A percentile compares a stretch with the other conserved stretches of the same genome.
These are phyloP conservation scores for Drosophila longiperda DNA, from an alignment of 2,888 invertebrate genomes.

Conservation along the genomic window DNA sequence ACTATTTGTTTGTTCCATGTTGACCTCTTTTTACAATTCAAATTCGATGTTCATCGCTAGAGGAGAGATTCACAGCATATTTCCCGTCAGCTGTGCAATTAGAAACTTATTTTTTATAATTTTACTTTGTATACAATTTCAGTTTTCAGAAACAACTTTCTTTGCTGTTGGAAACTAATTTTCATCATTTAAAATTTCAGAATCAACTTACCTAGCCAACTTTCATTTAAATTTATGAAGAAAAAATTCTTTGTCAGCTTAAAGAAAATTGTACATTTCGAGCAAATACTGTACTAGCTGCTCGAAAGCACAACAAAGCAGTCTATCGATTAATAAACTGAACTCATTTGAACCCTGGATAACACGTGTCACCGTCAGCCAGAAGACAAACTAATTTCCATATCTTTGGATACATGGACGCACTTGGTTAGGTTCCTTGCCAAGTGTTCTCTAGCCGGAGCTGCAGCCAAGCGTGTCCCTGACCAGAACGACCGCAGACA, in stretches of 20 bases:
- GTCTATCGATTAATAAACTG: constrained; percentile 71
- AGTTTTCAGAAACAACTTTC: background rate
- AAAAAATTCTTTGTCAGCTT: background rate
- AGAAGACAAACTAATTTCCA: constrained; percentile 60
- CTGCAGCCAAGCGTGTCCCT: constrained; percentile 51
- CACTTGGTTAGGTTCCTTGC: constrained; percentile 57
- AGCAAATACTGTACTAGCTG: constrained; percentile 10
- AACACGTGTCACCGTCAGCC: constrained; percentile 64
- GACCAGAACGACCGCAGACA: constrained; percentile 23
- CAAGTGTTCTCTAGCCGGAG: constrained; percentile 24
- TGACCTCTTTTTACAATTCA: background rate
- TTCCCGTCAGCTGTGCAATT: background rate
- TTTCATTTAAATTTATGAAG: background rate
- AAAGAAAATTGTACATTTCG: background rate
- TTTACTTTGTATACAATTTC: background rate
- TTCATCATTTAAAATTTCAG: too few relatives aligned
- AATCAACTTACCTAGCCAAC: background rate
- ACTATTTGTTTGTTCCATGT: background rate
- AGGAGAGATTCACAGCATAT: background rate
- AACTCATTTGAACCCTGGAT: constrained; percentile 67
- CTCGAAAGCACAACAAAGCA: constrained; percentile 29
- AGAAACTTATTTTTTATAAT: background rate
- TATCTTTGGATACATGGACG: constrained; percentile 54
- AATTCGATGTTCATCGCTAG: background rate
- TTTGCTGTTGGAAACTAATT: too few relatives aligned